Evolutionary conservation across 2,113 vertebrate species (phyloP).

Genomic region (Myotis lucifugus): DNA sequence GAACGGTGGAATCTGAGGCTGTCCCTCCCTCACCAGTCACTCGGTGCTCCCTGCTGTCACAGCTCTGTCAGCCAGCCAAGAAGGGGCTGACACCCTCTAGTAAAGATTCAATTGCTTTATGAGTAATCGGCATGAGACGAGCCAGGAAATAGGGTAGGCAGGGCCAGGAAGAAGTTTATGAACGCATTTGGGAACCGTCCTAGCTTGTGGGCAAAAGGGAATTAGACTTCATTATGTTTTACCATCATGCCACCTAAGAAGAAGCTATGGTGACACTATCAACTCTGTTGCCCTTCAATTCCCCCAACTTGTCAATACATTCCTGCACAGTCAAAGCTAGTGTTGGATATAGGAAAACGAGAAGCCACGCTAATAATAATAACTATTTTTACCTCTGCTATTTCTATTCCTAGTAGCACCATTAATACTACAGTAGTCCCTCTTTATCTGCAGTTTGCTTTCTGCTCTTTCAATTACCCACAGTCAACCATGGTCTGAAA

Average conservation of each 20-base stretch:
- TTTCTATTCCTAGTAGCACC: neutral
- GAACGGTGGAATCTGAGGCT: accelerated
- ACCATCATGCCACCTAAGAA: neutral
- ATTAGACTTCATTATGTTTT: neutral
- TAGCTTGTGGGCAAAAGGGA: neutral
- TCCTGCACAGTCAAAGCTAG: neutral
- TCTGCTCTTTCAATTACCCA: neutral
- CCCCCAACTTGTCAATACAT: neutral
- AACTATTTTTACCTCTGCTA: neutral
- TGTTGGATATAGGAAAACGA: neutral
- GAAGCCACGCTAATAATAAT: neutral
- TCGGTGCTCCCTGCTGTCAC: neutral
- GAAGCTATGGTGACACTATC: neutral
- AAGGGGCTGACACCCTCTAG: neutral
- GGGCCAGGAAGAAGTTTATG: neutral
- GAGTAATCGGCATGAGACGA: neutral
- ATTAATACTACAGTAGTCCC: neutral
- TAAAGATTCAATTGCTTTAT: neutral
- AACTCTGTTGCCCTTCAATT: neutral
- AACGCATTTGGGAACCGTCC: neutral
- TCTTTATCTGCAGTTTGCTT: neutral
- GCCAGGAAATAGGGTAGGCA: neutral
- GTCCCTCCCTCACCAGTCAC: neutral
- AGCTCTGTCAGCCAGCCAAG: neutral
- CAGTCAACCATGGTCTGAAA: neutral